Conservation (phyloP, 2,888 invertebrate species). For the Catocala fraxini region DNA sequence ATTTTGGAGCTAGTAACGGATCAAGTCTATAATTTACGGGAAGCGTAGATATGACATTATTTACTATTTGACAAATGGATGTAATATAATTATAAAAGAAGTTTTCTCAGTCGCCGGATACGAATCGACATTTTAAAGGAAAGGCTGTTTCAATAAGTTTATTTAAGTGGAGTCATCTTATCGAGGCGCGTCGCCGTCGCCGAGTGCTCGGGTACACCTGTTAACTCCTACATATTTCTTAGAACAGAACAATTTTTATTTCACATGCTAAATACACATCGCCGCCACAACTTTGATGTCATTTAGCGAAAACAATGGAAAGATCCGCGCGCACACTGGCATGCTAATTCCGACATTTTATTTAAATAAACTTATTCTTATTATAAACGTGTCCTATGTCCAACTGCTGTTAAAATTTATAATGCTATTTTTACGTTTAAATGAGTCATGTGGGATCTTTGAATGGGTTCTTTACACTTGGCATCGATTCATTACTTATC, state of each 20-base stretch:
- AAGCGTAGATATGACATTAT: conserved; percentile 48
- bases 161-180: conserved; percentile 29
- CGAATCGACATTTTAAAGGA: conserved; percentile 28
- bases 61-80: conserved; percentile 37
- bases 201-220: conserved; percentile 53
- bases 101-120: conserved; percentile 5
- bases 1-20: conserved; percentile 35
- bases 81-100: conserved; percentile 18
- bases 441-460: conserved; percentile 79
- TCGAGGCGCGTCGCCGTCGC: conserved; percentile 27
- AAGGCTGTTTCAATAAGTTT: conserved; percentile 28
- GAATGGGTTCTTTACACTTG: conserved; percentile 73
- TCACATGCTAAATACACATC: conserved; percentile 79
- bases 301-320: conserved; percentile 87
- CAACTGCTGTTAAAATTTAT: conserved; percentile 81
- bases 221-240: conserved; percentile 67
- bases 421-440: conserved; percentile 82
- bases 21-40: conserved; percentile 45
- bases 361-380: conserved; percentile 85
- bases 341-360: conserved; percentile 81
- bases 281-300: conserved; percentile 85
- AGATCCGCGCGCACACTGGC: conserved; percentile 73
- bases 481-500: conserved; percentile 64
- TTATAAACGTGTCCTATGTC: conserved; percentile 75
- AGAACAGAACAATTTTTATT: conserved; percentile 77